Base-by-base conservation (phyloP, 2,113 vertebrate species). In the Austrofundulus limnaeus region DNA sequence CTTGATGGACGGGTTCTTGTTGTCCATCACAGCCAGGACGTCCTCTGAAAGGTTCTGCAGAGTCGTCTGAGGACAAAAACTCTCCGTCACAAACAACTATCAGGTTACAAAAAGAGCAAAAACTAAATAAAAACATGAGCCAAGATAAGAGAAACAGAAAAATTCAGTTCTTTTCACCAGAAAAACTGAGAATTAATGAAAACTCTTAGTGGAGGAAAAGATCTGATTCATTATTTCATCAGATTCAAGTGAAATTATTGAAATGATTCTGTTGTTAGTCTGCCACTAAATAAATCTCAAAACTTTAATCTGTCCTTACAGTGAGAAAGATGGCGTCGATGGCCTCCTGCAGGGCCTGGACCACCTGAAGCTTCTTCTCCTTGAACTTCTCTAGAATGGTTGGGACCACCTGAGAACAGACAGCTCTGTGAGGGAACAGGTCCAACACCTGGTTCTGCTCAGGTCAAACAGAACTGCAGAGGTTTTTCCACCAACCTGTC, bases 351-450 rank as follows among this genome's bases (percentile, higher is more conserved):
- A 99, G 88, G 2, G 96, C 94, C 87, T 96, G 96, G 2, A 99
- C 97, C 17, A 99, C 97, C 76, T 96, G 95, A 77, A 93, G 94
- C 59, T 99, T 99, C 90, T 99, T 99, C 84, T 99, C 97, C 77
- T 99, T 99, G 66, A 99, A 99, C 87, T 99, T 99, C 81, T 99
- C 97, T 73, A 99, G 82, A 82, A 99, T 93, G 11, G 97, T 97
- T 87, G 97, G 96, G 87, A 96, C 95, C 66, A 98, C 95, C 97
- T 72, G n/a, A 56, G 77, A 66, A 1, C 34, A 72, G 5, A 61
- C 4, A 28, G 20, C 16, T 41, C 19, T 17, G 37, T 56, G 20
- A 55, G 19, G 19, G 34, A 21, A 12, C n/a, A 11, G 20, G 23
- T 57, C 12, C 17, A 4, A 9, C 8, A 19, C 17, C 15, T 11